Base-by-base conservation (phyloP, 2,888 invertebrate species). In the Scelioninae gen. 1 region DNA sequence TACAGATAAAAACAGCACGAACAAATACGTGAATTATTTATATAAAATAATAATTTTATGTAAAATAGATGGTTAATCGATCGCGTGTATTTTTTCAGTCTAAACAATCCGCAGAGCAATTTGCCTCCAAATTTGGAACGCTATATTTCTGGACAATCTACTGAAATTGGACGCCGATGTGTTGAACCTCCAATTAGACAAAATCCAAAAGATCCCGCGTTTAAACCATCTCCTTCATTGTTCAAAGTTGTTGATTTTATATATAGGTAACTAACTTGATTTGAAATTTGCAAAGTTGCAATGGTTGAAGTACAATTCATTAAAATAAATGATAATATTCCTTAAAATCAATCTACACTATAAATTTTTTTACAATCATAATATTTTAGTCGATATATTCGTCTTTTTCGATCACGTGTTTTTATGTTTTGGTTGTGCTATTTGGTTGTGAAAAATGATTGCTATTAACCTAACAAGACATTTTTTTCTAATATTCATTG, bases 101-200 rank as follows among this genome's bases (percentile, higher is more conserved):
- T 95, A 58, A 93, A 94, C 84, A 93, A 94, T 84, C 92, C 93
- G 13, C 94, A 95, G 56, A 94, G 95, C 60, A 96, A 96, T 92
- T 95, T 96, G 86, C 95, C 96, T 5, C 92, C 93, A 9, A 91
- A 95, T 4, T 93, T 96, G 83, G 93, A 93, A 83, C 92, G 94
- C 0, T 95, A 94, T 89, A 93, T 96, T 84, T 90, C 94, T 76
- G 95, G 94, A 0, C 96, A 96, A 90, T 94, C 95, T 0, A 93
- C 93, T 58, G 96, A 96, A 92, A 94, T 95, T 76, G 95, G 95
- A 0, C 93, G 96, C 49, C 93, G 93, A 88, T 95, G 96, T 91
- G 94, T 95, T 0, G 95, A 96, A 88, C 94, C 95, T 5, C 95
- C 96, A 0, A 85, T 95, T 6, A 94, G 93, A 81, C 93, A 93